These are phyloP conservation scores for Lasioglossum pauxillum DNA, from an alignment of 2,888 invertebrate genomes.

Conservation along the genomic window DNA sequence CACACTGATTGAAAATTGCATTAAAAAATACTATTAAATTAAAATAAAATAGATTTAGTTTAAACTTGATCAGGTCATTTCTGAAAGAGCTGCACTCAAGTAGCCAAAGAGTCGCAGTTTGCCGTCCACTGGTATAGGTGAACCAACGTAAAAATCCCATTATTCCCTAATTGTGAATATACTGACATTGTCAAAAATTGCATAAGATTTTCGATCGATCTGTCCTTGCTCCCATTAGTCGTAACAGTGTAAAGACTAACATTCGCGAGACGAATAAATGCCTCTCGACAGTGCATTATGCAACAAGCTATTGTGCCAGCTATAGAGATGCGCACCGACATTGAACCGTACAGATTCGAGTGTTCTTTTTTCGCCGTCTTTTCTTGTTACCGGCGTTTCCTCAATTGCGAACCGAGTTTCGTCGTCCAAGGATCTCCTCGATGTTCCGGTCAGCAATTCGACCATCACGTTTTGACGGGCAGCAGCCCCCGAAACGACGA, in stretches of 20 bases:
- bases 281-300: not conserved
- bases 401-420: not conserved
- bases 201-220: not conserved
- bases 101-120: too few relatives aligned
- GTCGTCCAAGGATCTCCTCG: not conserved
- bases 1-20: too few relatives aligned
- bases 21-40: too few relatives aligned
- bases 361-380: not conserved
- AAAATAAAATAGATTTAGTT: too few relatives aligned
- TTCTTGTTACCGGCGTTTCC: not conserved
- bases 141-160: not conserved
- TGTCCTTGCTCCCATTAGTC: not conserved
- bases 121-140: not conserved
- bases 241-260: not conserved
- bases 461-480: conserved; percentile 35
- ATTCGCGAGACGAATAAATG: not conserved
- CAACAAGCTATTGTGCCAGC: not conserved
- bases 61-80: too few relatives aligned
- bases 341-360: not conserved
- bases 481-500: conserved; percentile 33
- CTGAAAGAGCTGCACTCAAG: too few relatives aligned
- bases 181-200: not conserved
- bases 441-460: conserved; percentile 30
- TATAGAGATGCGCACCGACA: not conserved
- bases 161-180: not conserved